These are phyloP conservation scores for Clepsis dumicolana DNA, from an alignment of 2,888 invertebrate genomes.

Conservation along the genomic window DNA sequence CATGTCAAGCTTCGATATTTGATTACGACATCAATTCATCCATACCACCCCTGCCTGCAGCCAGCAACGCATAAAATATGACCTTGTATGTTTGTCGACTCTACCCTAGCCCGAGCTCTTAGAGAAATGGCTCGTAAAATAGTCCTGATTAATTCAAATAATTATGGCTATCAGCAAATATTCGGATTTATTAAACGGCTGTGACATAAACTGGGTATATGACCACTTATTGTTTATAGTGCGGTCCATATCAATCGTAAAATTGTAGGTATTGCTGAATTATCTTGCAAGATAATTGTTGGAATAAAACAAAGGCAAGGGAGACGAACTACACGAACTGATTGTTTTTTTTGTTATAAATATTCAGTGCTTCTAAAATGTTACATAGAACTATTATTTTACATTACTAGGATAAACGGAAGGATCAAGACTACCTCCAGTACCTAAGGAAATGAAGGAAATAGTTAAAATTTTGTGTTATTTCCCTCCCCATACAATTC, in stretches of 20 bases:
- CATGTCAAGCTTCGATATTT: not conserved
- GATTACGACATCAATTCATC: not conserved
- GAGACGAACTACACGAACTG: no score
- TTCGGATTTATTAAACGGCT: slow-evolving; percentile 40
- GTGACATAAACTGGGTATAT: slow-evolving; percentile 33
- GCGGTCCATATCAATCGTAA: slow-evolving; percentile 10
- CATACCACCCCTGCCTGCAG: not conserved
- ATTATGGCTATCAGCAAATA: slow-evolving; percentile 42
- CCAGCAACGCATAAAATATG: slow-evolving; percentile 18
- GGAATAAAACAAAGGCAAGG: no score
- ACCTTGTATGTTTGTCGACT: slow-evolving; percentile 29
- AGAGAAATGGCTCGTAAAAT: slow-evolving; percentile 40
- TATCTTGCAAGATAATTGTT: not conserved
- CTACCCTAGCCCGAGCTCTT: slow-evolving; percentile 32
- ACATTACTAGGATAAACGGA: no score
- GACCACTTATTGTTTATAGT: slow-evolving; percentile 39
- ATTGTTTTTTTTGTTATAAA: no score
- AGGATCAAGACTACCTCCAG: no score
- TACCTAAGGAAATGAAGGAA: no score
- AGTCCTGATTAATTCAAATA: slow-evolving; percentile 39
- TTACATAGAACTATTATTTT: no score
- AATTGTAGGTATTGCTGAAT: slow-evolving; percentile 4
- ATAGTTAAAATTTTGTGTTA: no score
- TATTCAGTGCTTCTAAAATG: no score
- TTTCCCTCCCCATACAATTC: no score